Evolutionary conservation across 2,888 invertebrate genomes (phyloP).

Genomic region (Epinotia bilunana): DNA sequence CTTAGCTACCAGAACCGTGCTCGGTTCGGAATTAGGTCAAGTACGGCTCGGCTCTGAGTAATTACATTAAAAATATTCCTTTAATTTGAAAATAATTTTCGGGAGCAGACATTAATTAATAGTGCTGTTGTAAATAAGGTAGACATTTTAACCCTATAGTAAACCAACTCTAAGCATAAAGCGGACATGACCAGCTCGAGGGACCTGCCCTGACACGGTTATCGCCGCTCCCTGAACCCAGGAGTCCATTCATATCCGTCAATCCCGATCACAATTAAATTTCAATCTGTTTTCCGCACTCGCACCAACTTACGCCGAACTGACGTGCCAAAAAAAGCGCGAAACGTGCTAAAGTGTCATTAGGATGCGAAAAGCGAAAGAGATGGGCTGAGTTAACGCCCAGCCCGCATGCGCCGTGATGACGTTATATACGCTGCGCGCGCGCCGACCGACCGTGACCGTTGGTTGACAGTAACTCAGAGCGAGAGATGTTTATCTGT

Average conservation of each 20-base stretch:
- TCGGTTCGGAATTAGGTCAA: too few species aligned
- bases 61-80: background rate
- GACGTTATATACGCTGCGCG: conserved; percentile 1
- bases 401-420: background rate
- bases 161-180: too few species aligned
- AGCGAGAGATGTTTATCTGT: conserved; percentile 14
- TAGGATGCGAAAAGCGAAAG: too few species aligned
- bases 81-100: too few species aligned
- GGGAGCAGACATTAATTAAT: too few species aligned
- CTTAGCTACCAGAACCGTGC: too few species aligned
- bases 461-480: conserved; percentile 8
- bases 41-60: background rate
- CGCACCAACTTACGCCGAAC: background rate
- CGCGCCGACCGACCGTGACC: background rate
- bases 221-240: conserved; percentile 6
- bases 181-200: background rate
- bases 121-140: too few species aligned
- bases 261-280: too few species aligned
- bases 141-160: too few species aligned
- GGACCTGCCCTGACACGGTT: conserved; percentile 17
- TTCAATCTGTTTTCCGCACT: too few species aligned
- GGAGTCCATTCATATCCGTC: background rate
- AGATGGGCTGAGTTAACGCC: background rate
- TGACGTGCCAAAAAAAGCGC: background rate
- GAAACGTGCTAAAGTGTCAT: too few species aligned